Evolutionary conservation across 2,797 vertebrate species (phyloP), one percentile per base, ranked within the genome.

Genomic region (Dallia pectoralis): DNA sequence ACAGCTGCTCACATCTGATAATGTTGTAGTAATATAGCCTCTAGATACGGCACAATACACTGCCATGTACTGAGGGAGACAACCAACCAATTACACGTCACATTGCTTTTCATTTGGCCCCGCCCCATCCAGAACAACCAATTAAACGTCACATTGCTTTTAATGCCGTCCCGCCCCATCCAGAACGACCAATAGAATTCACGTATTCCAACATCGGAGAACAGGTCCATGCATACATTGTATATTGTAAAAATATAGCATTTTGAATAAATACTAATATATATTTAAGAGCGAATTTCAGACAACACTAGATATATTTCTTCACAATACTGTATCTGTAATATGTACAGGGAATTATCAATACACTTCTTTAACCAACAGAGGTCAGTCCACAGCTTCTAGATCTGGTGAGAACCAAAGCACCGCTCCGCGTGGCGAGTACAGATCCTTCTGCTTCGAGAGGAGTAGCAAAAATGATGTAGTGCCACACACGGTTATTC

Each of bases 201-300:
- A n/a, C 77, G 70, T 69, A 77, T 82, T 81, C 74, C 56, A 77
- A 81, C 78, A 82, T 79, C 80, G 79, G 69, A 84, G 80, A 89
- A 87, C 81, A 86, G 86, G 80, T 89, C 88, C 92, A 92, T 93
- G 90, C 90, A 92, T 91, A 88, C 88, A 86, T 67, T 86, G 85
- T 90, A 91, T 92, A 91, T 88, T 87, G 81, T 91, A 88, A 92
- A 93, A 93, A 92, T 93, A 93, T 90, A 93, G 82, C 79, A 88
- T 92, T 92, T 88, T 47, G 89, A 93, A 93, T 94, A 94, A 93
- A 94, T 93, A 93, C 85, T 84, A 91, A 71, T 44, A 85, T 90
- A 90, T 90, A 72, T 82, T 92, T 80, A 84, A 85, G 85, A 84
- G 80, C 74, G 84, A 89, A 90, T 85, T 72, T 89, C 81, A 84